Evolutionary conservation across 1,140 invertebrate genomes (phyloP), one percentile per base, ranked within the genome.

Genomic region (Lasaia peninsularis): DNA sequence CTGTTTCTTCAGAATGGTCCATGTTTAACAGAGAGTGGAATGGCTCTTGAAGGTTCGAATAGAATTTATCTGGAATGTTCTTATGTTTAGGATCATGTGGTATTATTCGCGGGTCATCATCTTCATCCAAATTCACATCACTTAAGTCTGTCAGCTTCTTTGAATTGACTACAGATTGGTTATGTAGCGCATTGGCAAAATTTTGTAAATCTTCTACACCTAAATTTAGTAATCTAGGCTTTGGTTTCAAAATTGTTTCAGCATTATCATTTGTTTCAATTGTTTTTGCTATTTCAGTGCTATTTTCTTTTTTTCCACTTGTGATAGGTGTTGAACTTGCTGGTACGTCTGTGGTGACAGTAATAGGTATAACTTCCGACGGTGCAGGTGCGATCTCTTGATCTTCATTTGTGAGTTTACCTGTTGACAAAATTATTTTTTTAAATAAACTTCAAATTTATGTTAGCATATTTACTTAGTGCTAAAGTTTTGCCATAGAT

Each of bases 201-300:
- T 78, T 82, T 66, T 88, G 83, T 34, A 88, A 63, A 34, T 88
- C 85, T 40, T 88, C 83, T 44, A 86, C 73, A 34, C 72, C 84
- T 56, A 86, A 56, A 65, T 82, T 80, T n/a, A 88, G 57, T 48
- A 88, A 58, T 70, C 85, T 82, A 8, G 74, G 68, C 55, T 78
- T 78, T 12, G 82, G 75, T 71, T 80, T 86, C 0, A 53, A 50
- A 18, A 56, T 62, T 20, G 68, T 31, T 60, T 73, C 66, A 10
- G 53, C 69, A 37, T 63, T 60, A n/a, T 35, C 37, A 28, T 35
- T 44, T 55, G 20, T 31, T 40, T 75, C 73, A 57, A 67, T 65
- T 2, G 60, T 53, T 10, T 62, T 69, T 52, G 58, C 56, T 28
- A 32, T 31, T 28, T 67, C 68, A 52, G 63, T 70, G 54, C 51